Percentiles rank a stretch among this genome's conserved stretches.
Conservation (phyloP, 2,797 vertebrate genomes). For the Microhierax caerulescens region DNA sequence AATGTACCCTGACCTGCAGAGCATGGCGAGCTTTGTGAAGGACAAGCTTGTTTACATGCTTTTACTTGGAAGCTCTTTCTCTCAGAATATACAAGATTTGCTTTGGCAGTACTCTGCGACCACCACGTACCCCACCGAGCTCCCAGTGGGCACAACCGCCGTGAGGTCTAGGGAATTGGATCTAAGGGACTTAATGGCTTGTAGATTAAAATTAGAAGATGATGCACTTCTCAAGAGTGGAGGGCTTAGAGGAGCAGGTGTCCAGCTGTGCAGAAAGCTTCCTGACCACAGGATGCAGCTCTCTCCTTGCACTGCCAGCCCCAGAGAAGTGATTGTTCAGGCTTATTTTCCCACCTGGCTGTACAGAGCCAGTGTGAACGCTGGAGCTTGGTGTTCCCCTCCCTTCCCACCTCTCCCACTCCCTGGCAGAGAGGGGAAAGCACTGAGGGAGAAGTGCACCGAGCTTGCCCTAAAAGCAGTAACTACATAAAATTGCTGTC, state of each 20-base stretch:
- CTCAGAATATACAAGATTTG: not conserved
- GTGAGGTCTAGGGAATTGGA: not conserved
- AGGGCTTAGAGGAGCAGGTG: not conserved
- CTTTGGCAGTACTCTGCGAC: not conserved
- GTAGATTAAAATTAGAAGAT: not conserved
- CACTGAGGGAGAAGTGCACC: not conserved
- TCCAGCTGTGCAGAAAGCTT: not conserved
- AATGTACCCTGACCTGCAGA: not conserved
- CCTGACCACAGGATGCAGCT: not conserved
- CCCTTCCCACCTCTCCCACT: not conserved
- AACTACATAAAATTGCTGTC: not conserved
- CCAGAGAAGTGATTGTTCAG: not conserved
- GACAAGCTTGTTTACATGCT: not conserved
- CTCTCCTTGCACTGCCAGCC: not conserved
- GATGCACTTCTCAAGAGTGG: not conserved
- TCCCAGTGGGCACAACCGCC: not conserved
- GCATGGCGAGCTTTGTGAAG: not conserved
- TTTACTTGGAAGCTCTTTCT: not conserved
- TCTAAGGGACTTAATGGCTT: not conserved
- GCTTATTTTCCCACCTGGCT: not conserved
- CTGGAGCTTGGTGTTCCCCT: not conserved
- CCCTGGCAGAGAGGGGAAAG: not conserved
- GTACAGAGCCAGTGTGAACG: rapidly evolving
- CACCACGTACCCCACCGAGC: not conserved
- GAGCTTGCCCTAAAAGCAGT: not conserved